phyloP scores from a whole-genome alignment of 2,888 invertebrate species.

The Cheilosia urbana region DNA sequence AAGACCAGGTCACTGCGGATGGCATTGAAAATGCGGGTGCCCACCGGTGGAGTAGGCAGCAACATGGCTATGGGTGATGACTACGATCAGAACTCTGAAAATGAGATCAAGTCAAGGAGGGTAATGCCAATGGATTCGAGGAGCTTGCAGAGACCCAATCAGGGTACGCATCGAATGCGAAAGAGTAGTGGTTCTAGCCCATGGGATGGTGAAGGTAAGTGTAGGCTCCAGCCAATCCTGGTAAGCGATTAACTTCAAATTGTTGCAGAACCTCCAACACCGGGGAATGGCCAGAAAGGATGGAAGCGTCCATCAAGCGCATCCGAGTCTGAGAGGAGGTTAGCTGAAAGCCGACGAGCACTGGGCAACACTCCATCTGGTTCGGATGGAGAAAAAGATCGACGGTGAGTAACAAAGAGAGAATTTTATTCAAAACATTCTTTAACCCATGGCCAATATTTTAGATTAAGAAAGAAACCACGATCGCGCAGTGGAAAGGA shows the following conservation, averaged over 20 bases:
- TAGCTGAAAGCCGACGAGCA: constrained; percentile 81
- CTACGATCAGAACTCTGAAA: constrained; percentile 85
- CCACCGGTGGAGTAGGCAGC: constrained; percentile 39
- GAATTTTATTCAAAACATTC: too few relatives aligned
- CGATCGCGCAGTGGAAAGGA: constrained; percentile 83
- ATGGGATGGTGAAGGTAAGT: constrained; percentile 85
- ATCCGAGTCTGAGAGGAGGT: constrained; percentile 85
- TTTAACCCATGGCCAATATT: not conserved
- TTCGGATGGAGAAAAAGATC: constrained; percentile 86
- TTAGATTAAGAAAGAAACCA: constrained; percentile 84
- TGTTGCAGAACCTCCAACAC: constrained; percentile 78
- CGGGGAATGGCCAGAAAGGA: constrained; percentile 80
- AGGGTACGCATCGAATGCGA: constrained; percentile 79
- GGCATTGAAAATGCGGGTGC: constrained; percentile 80
- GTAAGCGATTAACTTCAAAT: not conserved
- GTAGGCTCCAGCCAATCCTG: not conserved
- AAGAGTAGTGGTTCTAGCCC: constrained; percentile 84
- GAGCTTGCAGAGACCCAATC: constrained; percentile 82
- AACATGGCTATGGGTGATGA: constrained; percentile 82
- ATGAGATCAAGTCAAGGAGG: constrained; percentile 82
- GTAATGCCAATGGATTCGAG: constrained; percentile 78
- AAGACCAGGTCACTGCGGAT: constrained; percentile 82
- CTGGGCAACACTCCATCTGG: constrained; percentile 83
- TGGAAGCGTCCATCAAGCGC: constrained; percentile 87
- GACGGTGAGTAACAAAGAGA: constrained; percentile 81